Evolutionary conservation across 2,888 invertebrate species (phyloP), one percentile per base, ranked within the genome.

Genomic region (Gymnosoma rotundatum): DNA sequence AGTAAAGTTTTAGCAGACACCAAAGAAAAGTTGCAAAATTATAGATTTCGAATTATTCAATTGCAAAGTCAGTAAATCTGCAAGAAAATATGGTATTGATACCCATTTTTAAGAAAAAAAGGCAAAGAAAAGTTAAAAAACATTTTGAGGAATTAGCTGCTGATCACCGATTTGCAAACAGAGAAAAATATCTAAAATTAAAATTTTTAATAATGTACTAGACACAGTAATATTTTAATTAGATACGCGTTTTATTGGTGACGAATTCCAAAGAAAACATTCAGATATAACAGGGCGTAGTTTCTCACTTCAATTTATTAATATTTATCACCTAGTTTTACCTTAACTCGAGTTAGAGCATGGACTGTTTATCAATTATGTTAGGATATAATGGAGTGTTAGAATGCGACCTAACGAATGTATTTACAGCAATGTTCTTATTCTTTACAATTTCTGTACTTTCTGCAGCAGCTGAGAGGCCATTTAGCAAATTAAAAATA

Each of bases 361-460:
- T n/a, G n/a, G n/a, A n/a, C n/a, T 45, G 5, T 45, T 7, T 14
- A 9, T 14, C 5, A 45, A 7, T 45, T 45, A 45, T 45, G 45
- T 45, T 9, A 45, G 45, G 45, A 45, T 9, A 45, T 45, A 45
- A 67, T 52, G 52, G 52, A 52, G 52, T 52, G 18, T 4, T 52
- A 52, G 52, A 52, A 52, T 52, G n/a, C 16, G 52, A 52, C 20
- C 52, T 52, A 52, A 20, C 52, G n/a, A 18, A 52, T 16, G 52
- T n/a, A 52, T n/a, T 52, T 52, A 52, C 52, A 52, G 52, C 52
- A 52, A 52, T 52, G 18, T 52, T 18, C 10, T 52, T 52, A 67
- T 67, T 67, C 67, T 67, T 67, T 67, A 67, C 67, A 67, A 52
- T 67, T 67, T 52, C 67, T 67, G 67, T 67, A 25, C 25, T 52